Base-by-base conservation (phyloP, 2,888 invertebrate species). In the Automeris io region DNA sequence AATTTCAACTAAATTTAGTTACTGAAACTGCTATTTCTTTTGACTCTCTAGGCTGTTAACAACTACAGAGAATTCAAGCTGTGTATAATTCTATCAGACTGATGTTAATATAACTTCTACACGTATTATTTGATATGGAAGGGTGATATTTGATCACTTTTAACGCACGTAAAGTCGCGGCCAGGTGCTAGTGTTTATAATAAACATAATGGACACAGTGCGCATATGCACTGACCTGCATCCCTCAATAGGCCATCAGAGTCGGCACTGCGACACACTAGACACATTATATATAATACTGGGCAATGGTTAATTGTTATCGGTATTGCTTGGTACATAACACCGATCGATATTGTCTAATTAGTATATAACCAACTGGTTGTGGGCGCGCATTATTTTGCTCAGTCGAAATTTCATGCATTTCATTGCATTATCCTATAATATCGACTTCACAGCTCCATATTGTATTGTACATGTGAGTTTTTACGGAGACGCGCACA, bases 151-250 rank as follows among this genome's bases (percentile, higher is more conserved):
- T n/a, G n/a, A n/a, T n/a, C n/a, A n/a, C n/a, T n/a, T n/a, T n/a
- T n/a, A n/a, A n/a, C n/a, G n/a, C n/a, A n/a, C n/a, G n/a, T n/a
- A n/a, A n/a, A n/a, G n/a, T n/a, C n/a, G n/a, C n/a, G n/a, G n/a
- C n/a, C n/a, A n/a, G n/a, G n/a, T n/a, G n/a, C n/a, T n/a, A 11
- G 2, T n/a, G n/a, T 16, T 16, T 29, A 29, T 29, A 23, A 37
- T 37, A 37, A 32, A 43, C 35, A 46, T 45, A 49, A 47, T 53
- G 60, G 51, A 50, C 57, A 56, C 58, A 67, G 52, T 71, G 70
- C 69, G 67, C 70, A 73, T 64, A 67, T 70, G 71, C 67, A 62
- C 63, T 79, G 79, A 80, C 81, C 80, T 64, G 79, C 68, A 81
- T 80, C 76, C 71, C 76, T n/a, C 75, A 69, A 75, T 70, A 70